Conservation (phyloP, 2,888 invertebrate genomes). For the Ectemnius continuus region DNA sequence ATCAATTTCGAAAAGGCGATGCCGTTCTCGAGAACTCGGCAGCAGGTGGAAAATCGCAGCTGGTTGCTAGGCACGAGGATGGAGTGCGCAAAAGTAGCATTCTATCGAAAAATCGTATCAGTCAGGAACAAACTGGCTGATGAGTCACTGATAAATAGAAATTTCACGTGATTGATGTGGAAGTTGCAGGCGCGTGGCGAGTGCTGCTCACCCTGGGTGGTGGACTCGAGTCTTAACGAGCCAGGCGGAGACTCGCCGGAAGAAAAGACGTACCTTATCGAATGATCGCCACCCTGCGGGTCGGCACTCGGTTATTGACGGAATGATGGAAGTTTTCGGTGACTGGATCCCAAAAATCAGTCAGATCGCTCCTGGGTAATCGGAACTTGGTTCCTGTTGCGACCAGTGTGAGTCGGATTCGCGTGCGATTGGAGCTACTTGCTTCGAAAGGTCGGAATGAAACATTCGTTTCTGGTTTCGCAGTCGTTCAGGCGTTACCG, state of each 20-base stretch:
- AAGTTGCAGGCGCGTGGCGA: background rate
- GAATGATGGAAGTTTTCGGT: constrained; percentile 87
- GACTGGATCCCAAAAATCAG: constrained; percentile 78
- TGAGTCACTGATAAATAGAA: constrained; percentile 36
- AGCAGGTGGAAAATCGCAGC: background rate
- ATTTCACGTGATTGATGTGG: constrained; percentile 41
- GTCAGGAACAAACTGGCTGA: background rate
- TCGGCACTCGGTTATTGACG: constrained; percentile 88
- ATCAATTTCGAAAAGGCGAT: background rate
- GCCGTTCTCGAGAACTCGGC: background rate
- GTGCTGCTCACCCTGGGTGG: too few relatives aligned
- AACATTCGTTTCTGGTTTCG: constrained; percentile 70
- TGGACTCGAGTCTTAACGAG: too few relatives aligned
- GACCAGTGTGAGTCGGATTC: constrained; percentile 67
- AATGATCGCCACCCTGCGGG: constrained; percentile 87
- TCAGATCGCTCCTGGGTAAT: constrained; percentile 65
- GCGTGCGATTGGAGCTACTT: constrained; percentile 58
- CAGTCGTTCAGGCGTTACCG: constrained; percentile 45
- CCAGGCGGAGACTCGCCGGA: background rate
- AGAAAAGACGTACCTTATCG: constrained; percentile 71
- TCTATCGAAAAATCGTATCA: constrained; percentile 1
- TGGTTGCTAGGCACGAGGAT: too few relatives aligned
- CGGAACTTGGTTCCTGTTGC: constrained; percentile 55
- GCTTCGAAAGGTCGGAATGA: constrained; percentile 56
- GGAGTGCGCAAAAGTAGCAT: background rate